Evolutionary conservation across 2,797 vertebrate species (phyloP).

Genomic region (Gymnocypris eckloni): DNA sequence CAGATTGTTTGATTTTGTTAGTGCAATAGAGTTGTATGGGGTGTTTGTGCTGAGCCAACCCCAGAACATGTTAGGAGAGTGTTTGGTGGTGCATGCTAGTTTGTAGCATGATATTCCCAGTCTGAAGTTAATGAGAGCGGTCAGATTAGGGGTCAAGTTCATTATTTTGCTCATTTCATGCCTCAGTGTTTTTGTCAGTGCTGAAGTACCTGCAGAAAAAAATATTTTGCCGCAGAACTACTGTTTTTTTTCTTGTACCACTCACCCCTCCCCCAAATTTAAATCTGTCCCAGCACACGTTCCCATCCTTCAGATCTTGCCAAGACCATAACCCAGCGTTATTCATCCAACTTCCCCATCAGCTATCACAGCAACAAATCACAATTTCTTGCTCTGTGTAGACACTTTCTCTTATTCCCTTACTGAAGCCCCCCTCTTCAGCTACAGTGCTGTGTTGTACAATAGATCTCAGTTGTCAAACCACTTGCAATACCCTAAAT

Average conservation of each 20-base stretch:
- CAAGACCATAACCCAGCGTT: conserved; percentile 28
- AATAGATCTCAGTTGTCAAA: background rate
- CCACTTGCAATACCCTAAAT: background rate
- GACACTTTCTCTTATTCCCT: background rate
- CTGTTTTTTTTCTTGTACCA: conserved; percentile 25
- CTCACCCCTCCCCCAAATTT: conserved; percentile 39
- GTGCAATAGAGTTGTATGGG: background rate
- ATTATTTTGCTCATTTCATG: conserved; percentile 31
- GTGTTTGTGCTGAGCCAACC: background rate
- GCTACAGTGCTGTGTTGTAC: background rate
- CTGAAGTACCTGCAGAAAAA: conserved; percentile 37
- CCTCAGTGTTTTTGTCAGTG: conserved; percentile 26
- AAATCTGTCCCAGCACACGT: conserved; percentile 21
- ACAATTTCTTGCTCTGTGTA: conserved; percentile 9
- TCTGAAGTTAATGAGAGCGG: conserved; percentile 14
- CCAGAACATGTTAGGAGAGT: background rate
- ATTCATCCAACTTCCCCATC: conserved; percentile 30
- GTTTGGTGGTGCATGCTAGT: background rate
- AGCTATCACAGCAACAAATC: conserved; percentile 1
- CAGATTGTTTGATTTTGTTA: conserved; percentile 14
- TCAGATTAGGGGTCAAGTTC: conserved; percentile 43
- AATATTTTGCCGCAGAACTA: conserved; percentile 31
- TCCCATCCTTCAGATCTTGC: conserved; percentile 27
- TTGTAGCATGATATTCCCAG: background rate
- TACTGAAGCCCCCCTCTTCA: background rate